phyloP scores from a whole-genome alignment of 2,113 vertebrate genomes.

The Oncorhynchus nerka region DNA sequence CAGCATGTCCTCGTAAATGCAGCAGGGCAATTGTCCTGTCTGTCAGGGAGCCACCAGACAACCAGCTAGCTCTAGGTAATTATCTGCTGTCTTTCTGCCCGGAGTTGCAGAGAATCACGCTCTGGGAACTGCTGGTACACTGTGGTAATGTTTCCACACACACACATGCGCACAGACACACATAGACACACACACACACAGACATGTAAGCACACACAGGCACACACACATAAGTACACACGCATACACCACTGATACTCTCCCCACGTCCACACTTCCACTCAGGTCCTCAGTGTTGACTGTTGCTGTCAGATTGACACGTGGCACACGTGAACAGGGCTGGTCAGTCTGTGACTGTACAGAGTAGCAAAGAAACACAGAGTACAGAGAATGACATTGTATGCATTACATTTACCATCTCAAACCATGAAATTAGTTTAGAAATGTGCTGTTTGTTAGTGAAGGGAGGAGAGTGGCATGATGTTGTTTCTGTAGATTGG shows the following conservation, averaged over 20 bases:
- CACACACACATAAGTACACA: not conserved
- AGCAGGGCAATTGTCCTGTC: not conserved
- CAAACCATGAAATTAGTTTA: too few species aligned
- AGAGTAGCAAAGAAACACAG: too few species aligned
- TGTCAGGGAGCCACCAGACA: not conserved
- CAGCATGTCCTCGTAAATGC: not conserved
- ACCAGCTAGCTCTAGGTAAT: constrained; percentile 6
- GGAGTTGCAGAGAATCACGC: not conserved
- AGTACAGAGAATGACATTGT: too few species aligned
- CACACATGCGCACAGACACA: constrained; percentile 9
- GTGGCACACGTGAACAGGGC: not conserved
- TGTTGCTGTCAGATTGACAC: too few species aligned
- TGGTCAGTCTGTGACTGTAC: too few species aligned
- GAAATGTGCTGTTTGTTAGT: constrained; percentile 24
- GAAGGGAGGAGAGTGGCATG: constrained; percentile 15
- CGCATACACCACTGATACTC: constrained; percentile 9
- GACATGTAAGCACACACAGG: not conserved
- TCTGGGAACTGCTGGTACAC: constrained; percentile 5
- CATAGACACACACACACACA: not conserved
- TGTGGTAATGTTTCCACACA: constrained; percentile 9
- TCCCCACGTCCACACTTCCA: constrained; percentile 19
- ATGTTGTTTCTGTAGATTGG: constrained; percentile 43
- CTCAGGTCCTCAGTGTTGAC: constrained; percentile 4
- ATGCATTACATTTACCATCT: too few species aligned
- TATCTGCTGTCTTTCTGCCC: constrained; percentile 9